Conservation (phyloP, 2,888 invertebrate species). For the Slavum lentiscoides region DNA sequence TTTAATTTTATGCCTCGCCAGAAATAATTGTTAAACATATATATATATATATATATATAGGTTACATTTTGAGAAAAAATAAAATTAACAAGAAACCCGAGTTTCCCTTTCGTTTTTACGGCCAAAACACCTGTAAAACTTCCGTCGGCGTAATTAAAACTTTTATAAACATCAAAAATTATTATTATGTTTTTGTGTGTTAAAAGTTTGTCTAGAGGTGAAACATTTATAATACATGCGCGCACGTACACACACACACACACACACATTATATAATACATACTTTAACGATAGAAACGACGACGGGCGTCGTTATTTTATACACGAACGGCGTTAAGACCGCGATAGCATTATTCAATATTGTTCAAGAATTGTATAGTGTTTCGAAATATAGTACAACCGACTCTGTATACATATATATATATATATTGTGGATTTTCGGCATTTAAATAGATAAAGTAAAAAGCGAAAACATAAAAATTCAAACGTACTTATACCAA, state of each 20-base stretch:
- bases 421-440: neutral
- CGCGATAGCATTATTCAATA: neutral
- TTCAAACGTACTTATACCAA: too few species aligned
- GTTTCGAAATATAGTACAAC: neutral
- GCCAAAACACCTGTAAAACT: conserved; percentile 51
- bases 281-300: neutral
- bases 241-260: too few species aligned
- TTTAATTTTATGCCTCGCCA: conserved; percentile 10
- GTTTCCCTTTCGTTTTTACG: conserved; percentile 44
- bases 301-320: neutral
- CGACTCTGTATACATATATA: neutral
- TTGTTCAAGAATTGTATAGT: neutral
- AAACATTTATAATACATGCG: conserved; percentile 13
- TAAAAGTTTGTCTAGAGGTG: conserved; percentile 36
- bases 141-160: conserved; percentile 45
- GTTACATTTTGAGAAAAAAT: conserved; percentile 6
- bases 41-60: too few species aligned
- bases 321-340: neutral
- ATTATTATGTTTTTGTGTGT: conserved; percentile 37
- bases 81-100: conserved; percentile 29
- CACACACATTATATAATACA: neutral
- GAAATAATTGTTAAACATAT: conserved; percentile 26
- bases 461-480: too few species aligned
- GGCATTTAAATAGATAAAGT: too few species aligned
- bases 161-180: conserved; percentile 39